Evolutionary conservation across 1,140 invertebrate species (phyloP).

Genomic region (Phymastichus coffea): DNA sequence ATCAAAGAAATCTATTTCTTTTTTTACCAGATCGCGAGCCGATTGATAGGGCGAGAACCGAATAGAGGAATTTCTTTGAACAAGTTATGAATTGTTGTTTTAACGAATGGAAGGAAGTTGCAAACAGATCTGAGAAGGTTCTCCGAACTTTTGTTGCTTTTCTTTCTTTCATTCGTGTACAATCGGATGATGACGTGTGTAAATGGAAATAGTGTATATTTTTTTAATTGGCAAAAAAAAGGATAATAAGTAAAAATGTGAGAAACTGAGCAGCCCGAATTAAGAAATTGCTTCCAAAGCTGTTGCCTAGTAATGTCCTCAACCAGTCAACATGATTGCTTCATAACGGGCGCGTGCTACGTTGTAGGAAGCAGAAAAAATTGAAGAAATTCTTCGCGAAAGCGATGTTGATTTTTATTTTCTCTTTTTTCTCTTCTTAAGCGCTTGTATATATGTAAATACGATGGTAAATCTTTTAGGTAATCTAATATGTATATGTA

Average conservation of each 20-base stretch:
- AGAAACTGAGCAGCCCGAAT: constrained; percentile 1
- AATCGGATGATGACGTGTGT: no score
- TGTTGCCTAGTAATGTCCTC: constrained; percentile 22
- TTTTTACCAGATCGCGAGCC: no score
- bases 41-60: no score
- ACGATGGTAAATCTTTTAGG: constrained; percentile 48
- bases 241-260: no score
- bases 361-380: constrained; percentile 7
- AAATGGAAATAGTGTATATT: constrained; percentile 24
- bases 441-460: constrained; percentile 56
- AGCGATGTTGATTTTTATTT: constrained; percentile 25
- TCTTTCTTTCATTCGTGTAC: constrained; percentile 21
- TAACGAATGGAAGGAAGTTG: constrained; percentile 4
- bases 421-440: constrained; percentile 27
- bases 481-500: constrained; percentile 47
- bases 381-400: constrained; percentile 26
- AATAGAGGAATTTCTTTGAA: constrained; percentile 27
- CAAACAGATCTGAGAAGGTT: constrained; percentile 2
- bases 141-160: constrained; percentile 7
- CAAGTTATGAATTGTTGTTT: background rate
- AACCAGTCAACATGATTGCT: constrained; percentile 14
- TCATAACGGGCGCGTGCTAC: constrained; percentile 18
- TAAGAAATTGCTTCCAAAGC: constrained; percentile 25
- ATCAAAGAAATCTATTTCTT: no score
- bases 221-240: constrained; percentile 14